A percentile compares a stretch with the other conserved stretches of the same genome.
Evolutionary conservation across 2,888 invertebrate genomes (phyloP).

Genomic region (Drosophila aldrichi): DNA sequence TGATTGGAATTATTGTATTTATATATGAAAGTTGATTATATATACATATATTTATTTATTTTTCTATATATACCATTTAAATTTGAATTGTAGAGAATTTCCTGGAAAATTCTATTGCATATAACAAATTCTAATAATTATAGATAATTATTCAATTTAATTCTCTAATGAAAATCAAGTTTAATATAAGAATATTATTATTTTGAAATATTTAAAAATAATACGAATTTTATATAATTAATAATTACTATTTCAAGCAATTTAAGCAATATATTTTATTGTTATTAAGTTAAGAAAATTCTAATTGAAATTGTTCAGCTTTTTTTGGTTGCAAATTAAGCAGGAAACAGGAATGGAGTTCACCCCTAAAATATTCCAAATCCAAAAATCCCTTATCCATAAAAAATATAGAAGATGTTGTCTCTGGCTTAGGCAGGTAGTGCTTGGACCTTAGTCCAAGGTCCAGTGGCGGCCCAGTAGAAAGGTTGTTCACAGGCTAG

Average conservation of each 20-base stretch:
- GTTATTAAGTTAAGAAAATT: slow-evolving; percentile 23
- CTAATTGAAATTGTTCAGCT: neutral
- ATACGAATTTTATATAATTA: neutral
- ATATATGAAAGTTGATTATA: no score
- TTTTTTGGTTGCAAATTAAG: slow-evolving; percentile 5
- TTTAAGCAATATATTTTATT: neutral
- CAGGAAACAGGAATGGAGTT: neutral
- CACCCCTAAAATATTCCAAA: neutral
- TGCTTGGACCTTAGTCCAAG: slow-evolving; percentile 14
- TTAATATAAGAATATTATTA: neutral
- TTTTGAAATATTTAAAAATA: neutral
- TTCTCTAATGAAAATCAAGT: no score
- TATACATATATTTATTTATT: neutral
- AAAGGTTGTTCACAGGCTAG: slow-evolving; percentile 34
- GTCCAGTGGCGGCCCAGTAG: slow-evolving; percentile 35
- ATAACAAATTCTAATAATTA: neutral
- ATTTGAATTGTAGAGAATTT: neutral
- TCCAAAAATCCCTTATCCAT: slow-evolving; percentile 4
- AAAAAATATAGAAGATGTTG: slow-evolving; percentile 60
- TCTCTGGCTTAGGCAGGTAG: slow-evolving; percentile 18
- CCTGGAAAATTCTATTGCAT: neutral
- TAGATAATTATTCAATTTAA: no score
- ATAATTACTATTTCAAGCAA: neutral
- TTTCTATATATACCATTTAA: neutral
- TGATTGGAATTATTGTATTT: neutral